Evolutionary conservation across 2,113 vertebrate species (phyloP), one percentile per base, ranked within the genome.

Genomic region (Atherinomorus stipes): DNA sequence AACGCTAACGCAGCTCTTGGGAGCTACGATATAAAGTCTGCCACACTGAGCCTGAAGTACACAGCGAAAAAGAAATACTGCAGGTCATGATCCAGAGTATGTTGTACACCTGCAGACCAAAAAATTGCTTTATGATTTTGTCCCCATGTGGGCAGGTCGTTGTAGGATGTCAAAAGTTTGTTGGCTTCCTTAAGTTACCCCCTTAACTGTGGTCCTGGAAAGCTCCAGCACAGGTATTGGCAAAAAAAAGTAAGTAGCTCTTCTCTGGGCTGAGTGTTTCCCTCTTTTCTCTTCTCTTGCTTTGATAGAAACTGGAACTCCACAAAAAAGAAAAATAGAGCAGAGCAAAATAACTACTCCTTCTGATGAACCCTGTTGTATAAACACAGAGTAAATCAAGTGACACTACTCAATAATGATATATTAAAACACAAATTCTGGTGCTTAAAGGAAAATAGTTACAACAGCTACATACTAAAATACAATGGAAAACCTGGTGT

Each of bases 1-100:
- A 59, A 61, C 76, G 86, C 59, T 70, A 77, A 68, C 50, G 45
- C 21, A 38, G 44, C 74, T 84, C 59, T 2, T 11, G 78, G 80
- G 62, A 82, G 60, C 56, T 63, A 45, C 1, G 19, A 58, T 34
- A 59, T 53, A 71, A 28, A 73, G 45, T 59, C 34, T 81, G 68
- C 37, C 57, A 65, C 49, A n/a, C 22, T 34, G 25, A 80, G 47
- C 52, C 65, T 42, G n/a, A 21, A 71, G 50, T 74, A 73, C 23
- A 49, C 34, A 15, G 21, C 11, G 62, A 53, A 59, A 42, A 62
- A 18, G 51, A 52, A 84, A 74, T 23, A 66, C 31, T 64, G 63
- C 38, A 47, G 22, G 23, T 73, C 57, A 50, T 31, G 63, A 77
- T 67, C 51, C 40, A 57, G 56, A 50, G 19, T 21, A 65, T 65